Base-by-base conservation (phyloP, 2,113 vertebrate genomes). In the Scatophagus argus region DNA sequence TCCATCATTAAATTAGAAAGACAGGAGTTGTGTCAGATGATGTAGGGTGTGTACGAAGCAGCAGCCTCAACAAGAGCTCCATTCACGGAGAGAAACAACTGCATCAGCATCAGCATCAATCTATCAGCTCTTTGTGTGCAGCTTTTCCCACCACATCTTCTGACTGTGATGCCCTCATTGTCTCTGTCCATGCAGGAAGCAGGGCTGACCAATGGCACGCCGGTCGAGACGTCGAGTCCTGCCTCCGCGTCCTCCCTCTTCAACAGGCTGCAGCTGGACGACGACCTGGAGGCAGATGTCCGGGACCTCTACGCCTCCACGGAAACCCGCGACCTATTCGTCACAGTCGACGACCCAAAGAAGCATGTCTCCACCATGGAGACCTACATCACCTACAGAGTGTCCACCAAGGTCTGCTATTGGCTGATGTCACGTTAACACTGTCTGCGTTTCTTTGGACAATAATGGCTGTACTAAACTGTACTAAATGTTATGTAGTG, bases 311-410 rank as follows among this genome's bases (percentile, higher is more conserved):
- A 97, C 81, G 95, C 95, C 84, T 94, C 95, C 0, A 56, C 80
- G 1, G 93, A 99, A 88, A 97, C 96, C 8, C 95, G 95, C 47
- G 98, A 99, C 89, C 96, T 99, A n/a, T 99, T 99, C 75, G 98
- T 99, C 86, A 96, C 96, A 0, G 98, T 99, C 1, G 97, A 99
- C 46, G 97, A 99, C 78, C 98, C 98, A 16, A 99, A 99, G 93
- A 99, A 99, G 81, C 98, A 99, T 0, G 96, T 99, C 29, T 98
- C 97, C 78, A 98, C 98, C 1, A 99, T 99, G 98, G 98, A 99
- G 91, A 99, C 98, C 0, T 99, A 98, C 79, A 98, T 99, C 91
- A 99, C 97, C 0, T 99, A 99, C 87, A 95, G 96, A 87, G 96
- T 99, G 89, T 97, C 96, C 70, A 98, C 97, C 73, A 99, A 98